phyloP scores from a whole-genome alignment of 2,797 vertebrate species.

The Harpagifer antarcticus region DNA sequence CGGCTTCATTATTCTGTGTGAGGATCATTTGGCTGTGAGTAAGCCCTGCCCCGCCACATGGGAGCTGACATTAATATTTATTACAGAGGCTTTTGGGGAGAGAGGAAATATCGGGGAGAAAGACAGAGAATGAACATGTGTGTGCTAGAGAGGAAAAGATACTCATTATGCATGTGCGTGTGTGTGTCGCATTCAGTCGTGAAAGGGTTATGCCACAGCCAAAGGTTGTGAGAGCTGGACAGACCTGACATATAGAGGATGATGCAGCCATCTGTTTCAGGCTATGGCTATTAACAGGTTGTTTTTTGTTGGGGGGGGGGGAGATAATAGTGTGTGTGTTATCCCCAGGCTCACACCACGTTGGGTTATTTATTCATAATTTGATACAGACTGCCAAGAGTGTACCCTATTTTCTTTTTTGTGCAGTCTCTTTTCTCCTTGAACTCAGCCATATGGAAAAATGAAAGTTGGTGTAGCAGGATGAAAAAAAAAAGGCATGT shows the following conservation, averaged over 20 bases:
- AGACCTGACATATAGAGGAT: conserved; percentile 67
- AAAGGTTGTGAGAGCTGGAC: conserved; percentile 59
- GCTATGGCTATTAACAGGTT: conserved; percentile 27
- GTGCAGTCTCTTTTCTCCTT: conserved; percentile 62
- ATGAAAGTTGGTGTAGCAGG: conserved; percentile 41
- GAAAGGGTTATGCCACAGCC: conserved; percentile 33
- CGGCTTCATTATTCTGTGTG: conserved; percentile 79
- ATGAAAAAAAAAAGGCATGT: conserved; percentile 34
- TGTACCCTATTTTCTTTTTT: conserved; percentile 60
- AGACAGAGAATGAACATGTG: conserved; percentile 1
- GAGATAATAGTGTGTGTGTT: conserved; percentile 70
- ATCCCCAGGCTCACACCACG: conserved; percentile 79
- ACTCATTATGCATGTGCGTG: neutral
- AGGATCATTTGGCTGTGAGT: conserved; percentile 81
- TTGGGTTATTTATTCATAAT: conserved; percentile 81
- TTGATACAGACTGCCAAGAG: conserved; percentile 68
- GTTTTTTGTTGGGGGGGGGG: conserved; percentile 1
- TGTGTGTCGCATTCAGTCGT: conserved; percentile 27
- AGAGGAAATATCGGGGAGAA: conserved; percentile 37
- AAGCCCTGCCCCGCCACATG: conserved; percentile 71
- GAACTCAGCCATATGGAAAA: conserved; percentile 64
- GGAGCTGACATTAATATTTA: conserved; percentile 79
- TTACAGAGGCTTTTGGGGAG: conserved; percentile 56
- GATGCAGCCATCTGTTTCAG: conserved; percentile 70
- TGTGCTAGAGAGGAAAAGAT: neutral